A percentile compares a stretch with the other conserved stretches of the same genome.
Evolutionary conservation across 1,140 invertebrate species (phyloP).

Genomic region (Achroia grisella): DNA sequence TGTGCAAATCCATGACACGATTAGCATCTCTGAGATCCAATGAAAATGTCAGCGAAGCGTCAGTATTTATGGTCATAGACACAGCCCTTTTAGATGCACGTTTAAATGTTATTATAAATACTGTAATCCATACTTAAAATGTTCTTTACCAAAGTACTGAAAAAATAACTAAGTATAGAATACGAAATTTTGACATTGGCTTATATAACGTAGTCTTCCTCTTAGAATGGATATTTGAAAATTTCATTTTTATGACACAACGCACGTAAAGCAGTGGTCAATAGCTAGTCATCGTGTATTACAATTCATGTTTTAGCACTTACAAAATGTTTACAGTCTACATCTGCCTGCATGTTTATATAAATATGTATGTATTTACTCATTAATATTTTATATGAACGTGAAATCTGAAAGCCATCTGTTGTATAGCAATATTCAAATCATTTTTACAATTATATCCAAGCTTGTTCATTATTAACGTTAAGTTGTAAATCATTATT

Average conservation of each 20-base stretch:
- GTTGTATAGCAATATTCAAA: background rate
- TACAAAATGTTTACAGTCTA: background rate
- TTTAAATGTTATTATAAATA: background rate
- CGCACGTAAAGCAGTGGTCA: background rate
- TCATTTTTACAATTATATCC: background rate
- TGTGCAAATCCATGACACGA: constrained; percentile 50
- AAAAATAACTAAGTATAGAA: too few relatives aligned
- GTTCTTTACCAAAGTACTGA: too few relatives aligned
- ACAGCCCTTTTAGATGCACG: background rate
- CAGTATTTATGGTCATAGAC: constrained; percentile 13
- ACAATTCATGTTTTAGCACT: background rate
- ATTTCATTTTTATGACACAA: background rate
- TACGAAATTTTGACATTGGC: background rate
- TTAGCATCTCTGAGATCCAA: constrained; percentile 27
- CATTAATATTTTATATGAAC: background rate
- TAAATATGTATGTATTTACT: background rate
- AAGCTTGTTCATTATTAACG: background rate
- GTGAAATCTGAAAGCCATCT: background rate
- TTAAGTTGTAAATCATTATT: constrained; percentile 6
- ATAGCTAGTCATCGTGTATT: background rate
- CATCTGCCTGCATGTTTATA: background rate
- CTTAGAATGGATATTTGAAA: background rate
- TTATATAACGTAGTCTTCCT: background rate
- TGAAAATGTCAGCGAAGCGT: constrained; percentile 9
- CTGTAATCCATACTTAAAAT: too few relatives aligned